These are phyloP conservation scores for Nothoprocta pentlandii DNA, from an alignment of 2,113 vertebrate species.

Conservation along the genomic window DNA sequence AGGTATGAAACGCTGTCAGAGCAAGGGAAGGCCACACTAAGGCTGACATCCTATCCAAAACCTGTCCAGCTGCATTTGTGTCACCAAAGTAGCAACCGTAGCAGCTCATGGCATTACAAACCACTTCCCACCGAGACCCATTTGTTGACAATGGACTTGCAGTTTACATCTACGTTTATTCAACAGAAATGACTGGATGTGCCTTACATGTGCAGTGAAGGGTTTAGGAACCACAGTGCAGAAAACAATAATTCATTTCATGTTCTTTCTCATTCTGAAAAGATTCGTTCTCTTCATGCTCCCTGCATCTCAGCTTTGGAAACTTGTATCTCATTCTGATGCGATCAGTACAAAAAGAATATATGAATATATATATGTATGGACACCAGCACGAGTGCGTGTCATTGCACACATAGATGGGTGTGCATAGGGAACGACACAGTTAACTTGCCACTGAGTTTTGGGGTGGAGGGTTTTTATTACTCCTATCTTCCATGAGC, in stretches of 20 bases:
- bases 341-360: neutral
- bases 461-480: slow-evolving; percentile 34
- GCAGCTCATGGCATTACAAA: slow-evolving; percentile 19
- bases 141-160: slow-evolving; percentile 9
- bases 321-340: neutral
- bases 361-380: neutral
- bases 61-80: slow-evolving; percentile 33
- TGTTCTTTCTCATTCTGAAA: neutral
- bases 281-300: neutral
- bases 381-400: neutral
- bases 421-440: neutral
- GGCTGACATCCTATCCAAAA: neutral
- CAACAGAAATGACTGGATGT: slow-evolving; percentile 11
- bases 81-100: neutral
- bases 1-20: neutral
- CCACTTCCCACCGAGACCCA: accelerated
- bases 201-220: neutral
- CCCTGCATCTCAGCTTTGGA: neutral
- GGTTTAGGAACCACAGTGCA: neutral
- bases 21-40: neutral
- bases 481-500: slow-evolving; percentile 19
- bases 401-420: accelerated
- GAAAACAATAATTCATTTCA: neutral
- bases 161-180: slow-evolving; percentile 22
- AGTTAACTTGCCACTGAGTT: neutral